Base-by-base conservation (phyloP, 2,797 vertebrate genomes). In the Pelobates cultripes region DNA sequence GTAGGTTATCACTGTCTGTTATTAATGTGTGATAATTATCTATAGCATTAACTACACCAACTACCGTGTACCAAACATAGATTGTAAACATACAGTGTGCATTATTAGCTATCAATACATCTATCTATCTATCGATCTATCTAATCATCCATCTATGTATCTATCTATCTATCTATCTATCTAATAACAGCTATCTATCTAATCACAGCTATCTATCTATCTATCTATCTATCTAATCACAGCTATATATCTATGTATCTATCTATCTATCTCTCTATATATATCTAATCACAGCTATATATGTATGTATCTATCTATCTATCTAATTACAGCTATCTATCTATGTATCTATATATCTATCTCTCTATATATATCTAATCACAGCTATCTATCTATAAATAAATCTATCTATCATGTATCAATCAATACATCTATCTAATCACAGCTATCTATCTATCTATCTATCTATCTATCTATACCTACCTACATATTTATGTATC, bases 141-240 rank as follows among this genome's bases (percentile, higher is more conserved):
- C 60, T 42, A 15, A 14, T 60, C 28, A 43, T 53, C 47, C 55
- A 51, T 73, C 70, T 73, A 51, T 55, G 47, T 14, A 55, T 73
- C 47, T 73, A 41, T 73, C 71, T 51, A 73, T 73, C 44, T 70
- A 45, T 45, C 43, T 70, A 3, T 45, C 43, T 70, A 70, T 70
- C 69, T 17, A 44, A 14, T 60, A 2, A 28, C 28, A 28, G 2
- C 28, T 28, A 28, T 70, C 69, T 17, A 45, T 70, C 43, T 3
- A 9, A 14, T 60, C 57, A 28, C 28, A 28, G 2, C 28, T 28
- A 28, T 70, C 69, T 17, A 45, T 70, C 69, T 17, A 45, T 70
- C 71, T 14, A 28, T 55, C 15, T 10, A 57, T 51, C 69, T 70
- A 47, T 70, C 43, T 4, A 10, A 14, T 60, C 57, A 28, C 28